Conservation (phyloP, 2,797 vertebrate species). For the Acanthiza pusilla region DNA sequence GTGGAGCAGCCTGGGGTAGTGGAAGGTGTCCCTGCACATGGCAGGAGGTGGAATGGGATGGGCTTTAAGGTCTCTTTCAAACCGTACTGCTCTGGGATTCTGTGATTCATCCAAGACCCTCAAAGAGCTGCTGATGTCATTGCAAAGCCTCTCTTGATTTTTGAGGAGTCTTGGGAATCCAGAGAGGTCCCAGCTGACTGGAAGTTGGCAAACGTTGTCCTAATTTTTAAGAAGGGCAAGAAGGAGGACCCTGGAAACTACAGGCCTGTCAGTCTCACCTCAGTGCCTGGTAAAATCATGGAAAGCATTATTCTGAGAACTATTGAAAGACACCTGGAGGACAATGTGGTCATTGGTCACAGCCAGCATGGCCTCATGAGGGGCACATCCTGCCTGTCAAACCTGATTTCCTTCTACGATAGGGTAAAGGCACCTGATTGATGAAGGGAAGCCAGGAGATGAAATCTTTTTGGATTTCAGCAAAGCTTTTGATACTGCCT, state of each 20-base stretch:
- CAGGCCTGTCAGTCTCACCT: neutral
- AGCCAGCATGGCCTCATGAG: fast-evolving
- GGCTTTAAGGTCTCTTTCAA: neutral
- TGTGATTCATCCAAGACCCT: neutral
- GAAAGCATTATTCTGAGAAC: neutral
- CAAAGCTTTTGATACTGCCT: neutral
- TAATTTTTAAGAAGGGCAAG: neutral
- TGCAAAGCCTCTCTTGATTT: neutral
- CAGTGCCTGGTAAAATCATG: neutral
- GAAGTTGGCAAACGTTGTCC: neutral
- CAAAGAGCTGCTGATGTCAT: neutral
- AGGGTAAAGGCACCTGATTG: neutral
- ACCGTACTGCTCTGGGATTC: neutral
- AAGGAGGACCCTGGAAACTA: neutral
- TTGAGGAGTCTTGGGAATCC: neutral
- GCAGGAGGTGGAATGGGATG: no score
- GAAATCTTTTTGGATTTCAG: neutral
- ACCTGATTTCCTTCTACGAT: neutral
- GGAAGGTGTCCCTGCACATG: neutral
- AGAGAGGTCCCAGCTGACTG: neutral
- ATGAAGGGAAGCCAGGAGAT: neutral
- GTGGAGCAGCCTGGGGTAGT: neutral
- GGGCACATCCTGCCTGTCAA: neutral
- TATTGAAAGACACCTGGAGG: neutral
- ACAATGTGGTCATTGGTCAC: fast-evolving